Percentiles rank a stretch among this genome's conserved stretches.
These are phyloP conservation scores for Eulemur coronatus DNA, from an alignment of 2,797 vertebrate genomes.

Conservation along the genomic window DNA sequence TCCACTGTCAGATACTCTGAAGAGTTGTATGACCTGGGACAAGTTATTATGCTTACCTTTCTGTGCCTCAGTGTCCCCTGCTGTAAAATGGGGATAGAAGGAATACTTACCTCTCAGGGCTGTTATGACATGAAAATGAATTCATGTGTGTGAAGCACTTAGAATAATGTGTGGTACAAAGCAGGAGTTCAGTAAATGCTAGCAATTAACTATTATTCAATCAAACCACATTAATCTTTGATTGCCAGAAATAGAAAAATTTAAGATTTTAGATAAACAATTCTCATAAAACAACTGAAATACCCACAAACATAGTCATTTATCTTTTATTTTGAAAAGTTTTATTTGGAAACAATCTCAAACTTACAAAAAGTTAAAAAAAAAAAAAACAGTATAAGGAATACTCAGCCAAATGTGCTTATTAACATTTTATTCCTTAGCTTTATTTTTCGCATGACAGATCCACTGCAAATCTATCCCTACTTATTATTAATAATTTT, in stretches of 20 bases:
- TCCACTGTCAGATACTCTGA: background rate
- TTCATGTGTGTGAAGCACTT: background rate
- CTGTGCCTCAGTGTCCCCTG: background rate
- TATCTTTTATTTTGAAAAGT: background rate
- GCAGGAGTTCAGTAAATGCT: background rate
- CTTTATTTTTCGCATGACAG: background rate
- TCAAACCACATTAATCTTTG: background rate
- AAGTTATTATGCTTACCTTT: background rate
- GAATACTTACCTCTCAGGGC: background rate
- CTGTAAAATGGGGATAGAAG: background rate
- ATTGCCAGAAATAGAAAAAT: background rate
- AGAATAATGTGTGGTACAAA: background rate
- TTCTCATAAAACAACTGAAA: slow-evolving; percentile 8
- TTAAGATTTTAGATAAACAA: slow-evolving; percentile 6
- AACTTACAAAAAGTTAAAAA: background rate
- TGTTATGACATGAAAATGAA: background rate
- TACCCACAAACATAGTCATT: background rate
- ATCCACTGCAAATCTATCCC: background rate
- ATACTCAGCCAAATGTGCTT: background rate
- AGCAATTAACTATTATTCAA: background rate
- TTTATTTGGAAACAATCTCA: slow-evolving; percentile 14
- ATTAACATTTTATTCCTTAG: background rate
- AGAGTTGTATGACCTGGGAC: background rate
- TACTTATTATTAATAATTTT: background rate
- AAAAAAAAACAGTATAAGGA: background rate